Evolutionary conservation across 2,113 vertebrate species (phyloP).

Genomic region (Synchiropus splendidus): DNA sequence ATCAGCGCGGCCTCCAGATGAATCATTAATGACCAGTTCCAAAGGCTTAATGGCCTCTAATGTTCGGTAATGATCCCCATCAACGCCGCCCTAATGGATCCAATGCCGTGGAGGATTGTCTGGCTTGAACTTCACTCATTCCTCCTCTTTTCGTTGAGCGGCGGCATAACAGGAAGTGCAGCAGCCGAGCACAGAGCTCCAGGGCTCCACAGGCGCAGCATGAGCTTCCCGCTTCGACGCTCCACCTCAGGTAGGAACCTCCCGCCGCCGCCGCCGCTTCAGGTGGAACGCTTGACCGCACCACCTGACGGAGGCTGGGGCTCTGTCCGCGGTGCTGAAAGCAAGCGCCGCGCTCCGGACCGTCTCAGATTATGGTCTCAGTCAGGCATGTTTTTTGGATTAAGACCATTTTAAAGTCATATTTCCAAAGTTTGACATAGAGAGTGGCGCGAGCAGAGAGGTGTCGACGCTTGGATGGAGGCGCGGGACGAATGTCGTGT

Average conservation of each 20-base stretch:
- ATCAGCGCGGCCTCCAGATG: constrained; percentile 80
- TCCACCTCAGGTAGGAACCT: constrained; percentile 82
- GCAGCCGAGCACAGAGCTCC: constrained; percentile 47
- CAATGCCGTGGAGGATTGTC: constrained; percentile 83
- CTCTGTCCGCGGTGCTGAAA: no score
- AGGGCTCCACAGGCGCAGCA: constrained; percentile 65
- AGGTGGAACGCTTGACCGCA: no score
- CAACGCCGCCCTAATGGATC: constrained; percentile 86
- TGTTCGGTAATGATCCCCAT: constrained; percentile 94
- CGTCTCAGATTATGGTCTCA: no score
- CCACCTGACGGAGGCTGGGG: no score
- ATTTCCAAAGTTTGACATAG: no score
- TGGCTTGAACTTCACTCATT: constrained; percentile 78
- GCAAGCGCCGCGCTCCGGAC: no score
- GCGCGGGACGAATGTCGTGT: no score
- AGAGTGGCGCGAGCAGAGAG: no score
- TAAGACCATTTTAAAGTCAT: no score
- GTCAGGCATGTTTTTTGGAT: no score
- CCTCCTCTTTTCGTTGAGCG: constrained; percentile 49
- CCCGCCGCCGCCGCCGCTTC: no score
- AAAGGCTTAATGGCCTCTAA: constrained; percentile 94
- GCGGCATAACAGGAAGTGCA: constrained; percentile 64
- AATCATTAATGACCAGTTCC: constrained; percentile 93
- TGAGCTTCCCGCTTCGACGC: constrained; percentile 88
- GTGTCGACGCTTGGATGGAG: no score